Conservation (phyloP, 2,113 vertebrate genomes). For the Phalacrocorax carbo region DNA sequence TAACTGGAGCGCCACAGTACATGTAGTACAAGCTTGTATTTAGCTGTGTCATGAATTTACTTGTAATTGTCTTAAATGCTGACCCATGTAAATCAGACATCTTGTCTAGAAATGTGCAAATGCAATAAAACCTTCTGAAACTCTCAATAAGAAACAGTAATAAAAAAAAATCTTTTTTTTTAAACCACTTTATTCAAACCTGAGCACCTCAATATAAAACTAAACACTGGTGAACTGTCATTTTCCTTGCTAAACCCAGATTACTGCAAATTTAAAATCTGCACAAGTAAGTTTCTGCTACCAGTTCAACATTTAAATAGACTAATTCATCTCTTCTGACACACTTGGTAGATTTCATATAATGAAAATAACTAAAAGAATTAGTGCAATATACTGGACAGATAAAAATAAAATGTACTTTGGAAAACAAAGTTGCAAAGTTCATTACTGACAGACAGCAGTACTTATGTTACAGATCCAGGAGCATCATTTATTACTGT, state of each 20-base stretch:
- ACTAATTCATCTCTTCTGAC: conserved; percentile 79
- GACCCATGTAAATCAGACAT: neutral
- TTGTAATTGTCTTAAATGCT: neutral
- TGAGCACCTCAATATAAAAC: conserved; percentile 84
- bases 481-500: conserved; percentile 88
- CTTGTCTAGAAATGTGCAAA: neutral
- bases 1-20: neutral
- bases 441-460: conserved; percentile 76
- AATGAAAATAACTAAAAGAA: conserved; percentile 82
- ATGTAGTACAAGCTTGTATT: neutral
- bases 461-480: conserved; percentile 82
- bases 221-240: conserved; percentile 78
- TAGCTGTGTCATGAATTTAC: neutral
- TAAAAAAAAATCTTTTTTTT: conserved; percentile 18
- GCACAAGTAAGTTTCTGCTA: conserved; percentile 73
- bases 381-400: conserved; percentile 82
- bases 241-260: conserved; percentile 77
- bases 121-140: neutral
- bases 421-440: conserved; percentile 77
- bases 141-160: conserved; percentile 12
- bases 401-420: conserved; percentile 79
- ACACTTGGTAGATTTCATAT: conserved; percentile 80
- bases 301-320: conserved; percentile 80
- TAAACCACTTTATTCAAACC: conserved; percentile 85
- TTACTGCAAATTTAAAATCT: conserved; percentile 77